phyloP scores from a whole-genome alignment of 2,797 vertebrate genomes.

The Tachyglossus aculeatus region DNA sequence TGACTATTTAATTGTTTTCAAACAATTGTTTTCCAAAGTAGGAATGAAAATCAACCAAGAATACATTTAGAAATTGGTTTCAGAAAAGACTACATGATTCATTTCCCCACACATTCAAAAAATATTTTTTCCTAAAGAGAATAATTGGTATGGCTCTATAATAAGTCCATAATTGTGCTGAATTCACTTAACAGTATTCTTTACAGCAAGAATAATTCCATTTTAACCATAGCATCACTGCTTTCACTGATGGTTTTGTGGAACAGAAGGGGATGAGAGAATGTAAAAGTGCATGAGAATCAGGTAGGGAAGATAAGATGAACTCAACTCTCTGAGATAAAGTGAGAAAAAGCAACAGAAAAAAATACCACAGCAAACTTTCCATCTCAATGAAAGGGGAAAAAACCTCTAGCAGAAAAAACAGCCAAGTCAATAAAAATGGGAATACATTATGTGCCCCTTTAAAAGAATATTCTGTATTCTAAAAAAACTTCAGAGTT shows the following conservation, averaged over 20 bases:
- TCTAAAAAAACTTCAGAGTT: neutral
- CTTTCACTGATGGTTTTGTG: neutral
- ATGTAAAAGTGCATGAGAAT: conserved; percentile 21
- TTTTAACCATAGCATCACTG: neutral
- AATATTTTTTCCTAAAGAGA: conserved; percentile 51
- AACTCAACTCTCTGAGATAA: neutral
- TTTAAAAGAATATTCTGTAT: neutral
- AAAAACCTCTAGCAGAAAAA: neutral
- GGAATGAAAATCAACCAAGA: conserved; percentile 42
- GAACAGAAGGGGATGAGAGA: neutral
- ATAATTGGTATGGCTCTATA: conserved; percentile 28
- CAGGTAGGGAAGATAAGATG: neutral
- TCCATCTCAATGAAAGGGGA: conserved; percentile 12
- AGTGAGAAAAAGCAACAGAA: neutral
- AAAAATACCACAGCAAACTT: neutral
- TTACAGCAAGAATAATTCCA: conserved; percentile 23
- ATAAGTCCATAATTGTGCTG: conserved; percentile 44
- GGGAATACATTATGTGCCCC: neutral
- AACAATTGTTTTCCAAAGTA: conserved; percentile 23
- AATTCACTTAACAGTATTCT: conserved; percentile 42
- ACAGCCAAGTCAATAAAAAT: neutral
- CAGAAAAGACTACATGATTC: conserved; percentile 46
- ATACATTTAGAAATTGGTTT: conserved; percentile 35
- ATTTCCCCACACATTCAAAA: conserved; percentile 7
- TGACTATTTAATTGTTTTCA: too few species aligned